Conservation (phyloP, 2,888 invertebrate species). For the Yponomeuta evonymella region DNA sequence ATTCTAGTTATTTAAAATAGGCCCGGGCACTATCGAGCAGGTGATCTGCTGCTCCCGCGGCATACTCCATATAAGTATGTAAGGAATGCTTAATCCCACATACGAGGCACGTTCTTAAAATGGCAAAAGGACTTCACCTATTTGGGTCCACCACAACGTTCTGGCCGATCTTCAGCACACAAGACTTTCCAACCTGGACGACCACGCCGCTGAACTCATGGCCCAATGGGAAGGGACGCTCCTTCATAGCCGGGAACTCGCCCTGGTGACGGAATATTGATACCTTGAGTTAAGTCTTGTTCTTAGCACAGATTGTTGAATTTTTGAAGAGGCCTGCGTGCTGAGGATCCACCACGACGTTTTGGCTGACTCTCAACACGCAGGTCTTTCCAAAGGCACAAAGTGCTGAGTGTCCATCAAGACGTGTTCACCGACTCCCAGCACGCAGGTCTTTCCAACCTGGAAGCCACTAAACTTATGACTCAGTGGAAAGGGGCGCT, state of each 20-base stretch:
- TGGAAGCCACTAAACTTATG: constrained; percentile 80
- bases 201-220: constrained; percentile 82
- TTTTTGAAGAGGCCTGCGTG: too few relatives aligned
- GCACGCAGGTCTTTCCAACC: not conserved
- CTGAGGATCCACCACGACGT: constrained; percentile 75
- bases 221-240: constrained; percentile 74
- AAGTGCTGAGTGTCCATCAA: constrained; percentile 75
- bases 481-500: constrained; percentile 74
- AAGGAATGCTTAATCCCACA: not conserved
- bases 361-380: constrained; percentile 65
- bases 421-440: constrained; percentile 61
- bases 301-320: too few relatives aligned
- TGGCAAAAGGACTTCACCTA: constrained; percentile 48
- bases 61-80: not conserved
- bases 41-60: too few relatives aligned
- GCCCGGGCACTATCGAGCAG: too few relatives aligned
- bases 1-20: too few relatives aligned
- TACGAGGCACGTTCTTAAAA: not conserved
- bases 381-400: too few relatives aligned
- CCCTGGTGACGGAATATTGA: constrained; percentile 59
- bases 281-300: not conserved
- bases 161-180: constrained; percentile 79
- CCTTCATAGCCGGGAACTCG: constrained; percentile 77
- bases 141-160: constrained; percentile 83
- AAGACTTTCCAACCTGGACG: constrained; percentile 72